These are phyloP conservation scores for Sepioteuthis lessoniana DNA, from an alignment of 2,888 invertebrate species.

Conservation along the genomic window DNA sequence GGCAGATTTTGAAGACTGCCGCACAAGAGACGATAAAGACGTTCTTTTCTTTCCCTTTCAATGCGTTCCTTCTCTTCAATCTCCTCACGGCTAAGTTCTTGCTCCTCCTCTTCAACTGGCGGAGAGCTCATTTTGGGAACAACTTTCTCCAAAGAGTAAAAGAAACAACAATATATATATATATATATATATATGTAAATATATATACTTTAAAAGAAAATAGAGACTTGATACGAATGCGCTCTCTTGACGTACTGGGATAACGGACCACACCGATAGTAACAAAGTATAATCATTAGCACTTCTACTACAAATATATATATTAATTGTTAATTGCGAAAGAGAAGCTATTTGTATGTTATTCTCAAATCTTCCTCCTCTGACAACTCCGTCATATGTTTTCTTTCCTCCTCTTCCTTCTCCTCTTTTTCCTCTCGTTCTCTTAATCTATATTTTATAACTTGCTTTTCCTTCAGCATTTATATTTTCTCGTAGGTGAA, in stretches of 20 bases:
- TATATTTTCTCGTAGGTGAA: neutral
- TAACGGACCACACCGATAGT: neutral
- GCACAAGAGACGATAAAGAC: slow-evolving; percentile 59
- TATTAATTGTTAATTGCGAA: neutral
- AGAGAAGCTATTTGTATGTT: neutral
- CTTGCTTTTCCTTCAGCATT: neutral
- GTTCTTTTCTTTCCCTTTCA: slow-evolving; percentile 59
- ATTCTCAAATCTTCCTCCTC: neutral
- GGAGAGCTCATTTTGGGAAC: neutral
- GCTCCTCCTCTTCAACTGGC: slow-evolving; percentile 48
- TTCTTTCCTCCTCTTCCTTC: slow-evolving; percentile 38
- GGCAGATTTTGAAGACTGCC: slow-evolving; percentile 83
- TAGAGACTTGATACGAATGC: neutral
- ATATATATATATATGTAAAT: too few species aligned
- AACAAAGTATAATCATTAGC: neutral
- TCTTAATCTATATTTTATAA: slow-evolving; percentile 42
- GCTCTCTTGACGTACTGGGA: neutral
- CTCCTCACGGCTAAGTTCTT: slow-evolving; percentile 52
- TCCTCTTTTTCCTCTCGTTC: slow-evolving; percentile 51
- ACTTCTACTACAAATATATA: neutral
- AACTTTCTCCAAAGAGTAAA: neutral
- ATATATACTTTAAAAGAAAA: neutral
- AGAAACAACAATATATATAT: neutral
- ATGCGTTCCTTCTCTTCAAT: slow-evolving; percentile 54
- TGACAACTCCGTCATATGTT: neutral